A percentile compares a stretch with the other conserved stretches of the same genome.
Conservation (phyloP, 2,888 invertebrate genomes). For the Tiliacea aurago region DNA sequence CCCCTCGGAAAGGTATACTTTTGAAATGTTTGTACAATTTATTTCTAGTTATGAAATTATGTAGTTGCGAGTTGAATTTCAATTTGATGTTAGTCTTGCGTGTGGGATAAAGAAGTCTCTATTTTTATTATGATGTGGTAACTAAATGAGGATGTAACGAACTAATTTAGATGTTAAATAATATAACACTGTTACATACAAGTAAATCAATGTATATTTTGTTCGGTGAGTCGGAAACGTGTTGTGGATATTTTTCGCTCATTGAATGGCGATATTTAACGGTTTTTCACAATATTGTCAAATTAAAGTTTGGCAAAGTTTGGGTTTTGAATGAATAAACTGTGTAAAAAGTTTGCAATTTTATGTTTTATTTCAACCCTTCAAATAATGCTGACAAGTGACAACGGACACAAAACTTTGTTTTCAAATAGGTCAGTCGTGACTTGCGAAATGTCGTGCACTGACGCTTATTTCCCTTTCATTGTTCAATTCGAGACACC, state of each 20-base stretch:
- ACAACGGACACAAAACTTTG: too few species aligned
- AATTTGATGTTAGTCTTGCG: constrained; percentile 69
- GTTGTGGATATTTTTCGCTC: constrained; percentile 67
- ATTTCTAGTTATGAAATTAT: constrained; percentile 59
- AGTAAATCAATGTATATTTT: constrained; percentile 71
- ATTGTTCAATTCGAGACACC: too few species aligned
- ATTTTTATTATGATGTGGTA: constrained; percentile 74
- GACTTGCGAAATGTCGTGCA: too few species aligned
- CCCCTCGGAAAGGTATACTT: constrained; percentile 55
- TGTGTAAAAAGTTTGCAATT: constrained; percentile 76
- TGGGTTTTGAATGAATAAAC: constrained; percentile 85
- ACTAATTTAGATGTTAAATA: constrained; percentile 73
- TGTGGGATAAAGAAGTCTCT: constrained; percentile 75
- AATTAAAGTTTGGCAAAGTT: constrained; percentile 78
- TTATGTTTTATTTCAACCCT: constrained; percentile 68
- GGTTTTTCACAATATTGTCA: constrained; percentile 82
- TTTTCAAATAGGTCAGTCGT: too few species aligned
- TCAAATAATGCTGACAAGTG: neutral
- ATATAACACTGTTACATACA: constrained; percentile 76
- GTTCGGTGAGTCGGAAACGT: constrained; percentile 67
- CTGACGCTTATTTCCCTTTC: too few species aligned
- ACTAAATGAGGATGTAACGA: constrained; percentile 70
- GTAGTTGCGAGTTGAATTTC: constrained; percentile 66
- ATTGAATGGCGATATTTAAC: constrained; percentile 75
- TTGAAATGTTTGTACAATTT: constrained; percentile 66